phyloP scores from a whole-genome alignment of 2,797 vertebrate genomes.

The Crocidura indochinensis region DNA sequence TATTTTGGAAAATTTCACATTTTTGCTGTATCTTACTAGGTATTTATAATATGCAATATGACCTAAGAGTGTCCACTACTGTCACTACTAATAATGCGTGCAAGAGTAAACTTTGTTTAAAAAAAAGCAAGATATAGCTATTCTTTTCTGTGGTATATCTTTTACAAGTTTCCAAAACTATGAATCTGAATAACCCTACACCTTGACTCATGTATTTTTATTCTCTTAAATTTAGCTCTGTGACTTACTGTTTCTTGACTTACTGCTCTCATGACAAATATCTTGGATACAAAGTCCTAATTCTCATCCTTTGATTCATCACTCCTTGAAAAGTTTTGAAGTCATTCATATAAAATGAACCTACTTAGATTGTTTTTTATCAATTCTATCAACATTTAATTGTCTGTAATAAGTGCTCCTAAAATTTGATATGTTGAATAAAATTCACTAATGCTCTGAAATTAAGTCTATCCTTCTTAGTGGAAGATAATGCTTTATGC shows the following conservation, averaged over 20 bases:
- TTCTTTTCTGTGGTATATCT: not conserved
- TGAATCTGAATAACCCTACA: not conserved
- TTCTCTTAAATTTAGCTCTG: not conserved
- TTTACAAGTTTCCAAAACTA: not conserved
- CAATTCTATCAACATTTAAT: not conserved
- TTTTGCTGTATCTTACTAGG: not conserved
- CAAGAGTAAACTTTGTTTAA: too few species aligned
- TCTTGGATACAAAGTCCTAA: not conserved
- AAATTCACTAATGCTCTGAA: not conserved
- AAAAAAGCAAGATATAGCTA: not conserved
- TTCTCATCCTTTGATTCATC: not conserved
- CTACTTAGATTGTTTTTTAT: not conserved
- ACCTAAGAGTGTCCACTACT: too few species aligned
- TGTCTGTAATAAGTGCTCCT: not conserved
- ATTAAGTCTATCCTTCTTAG: constrained; percentile 19
- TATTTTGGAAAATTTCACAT: not conserved
- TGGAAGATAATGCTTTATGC: constrained; percentile 8
- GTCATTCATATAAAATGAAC: not conserved
- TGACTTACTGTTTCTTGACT: not conserved
- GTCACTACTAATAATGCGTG: not conserved
- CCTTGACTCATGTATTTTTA: not conserved
- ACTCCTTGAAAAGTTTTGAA: not conserved
- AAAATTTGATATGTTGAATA: not conserved
- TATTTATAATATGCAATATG: not conserved
- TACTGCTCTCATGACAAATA: constrained; percentile 22